Conservation (phyloP, 2,888 invertebrate genomes). For the Drosophila anomalipes region DNA sequence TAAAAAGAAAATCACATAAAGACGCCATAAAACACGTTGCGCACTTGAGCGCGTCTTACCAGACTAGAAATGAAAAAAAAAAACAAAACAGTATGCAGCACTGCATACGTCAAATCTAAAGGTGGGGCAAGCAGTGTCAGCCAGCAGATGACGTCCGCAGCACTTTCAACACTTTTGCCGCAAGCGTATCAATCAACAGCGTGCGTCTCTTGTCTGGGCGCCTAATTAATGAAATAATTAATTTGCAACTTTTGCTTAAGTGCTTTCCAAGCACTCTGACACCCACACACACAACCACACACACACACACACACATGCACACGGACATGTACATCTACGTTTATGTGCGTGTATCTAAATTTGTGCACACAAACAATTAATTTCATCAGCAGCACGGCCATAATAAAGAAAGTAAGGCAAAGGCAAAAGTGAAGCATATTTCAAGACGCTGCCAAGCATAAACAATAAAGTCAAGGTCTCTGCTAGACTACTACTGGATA, state of each 20-base stretch:
- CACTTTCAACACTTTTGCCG: constrained; percentile 53
- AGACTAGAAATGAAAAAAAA: constrained; percentile 13
- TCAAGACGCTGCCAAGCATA: constrained; percentile 26
- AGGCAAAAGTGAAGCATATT: constrained; percentile 41
- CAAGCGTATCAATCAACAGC: constrained; percentile 73
- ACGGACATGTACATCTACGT: constrained; percentile 6
- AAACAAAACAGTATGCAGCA: background rate
- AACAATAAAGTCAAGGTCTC: constrained; percentile 49
- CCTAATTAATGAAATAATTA: constrained; percentile 80
- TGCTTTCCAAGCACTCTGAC: constrained; percentile 62
- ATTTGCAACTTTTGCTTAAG: constrained; percentile 72
- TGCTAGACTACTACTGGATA: background rate
- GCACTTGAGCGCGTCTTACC: constrained; percentile 59
- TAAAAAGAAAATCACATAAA: constrained; percentile 60
- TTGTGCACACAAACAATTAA: constrained; percentile 67
- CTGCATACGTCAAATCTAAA: constrained; percentile 15
- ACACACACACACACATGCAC: constrained; percentile 11
- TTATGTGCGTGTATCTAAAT: constrained; percentile 2
- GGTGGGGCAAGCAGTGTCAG: constrained; percentile 9
- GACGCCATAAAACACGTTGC: constrained; percentile 64
- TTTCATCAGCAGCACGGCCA: constrained; percentile 52
- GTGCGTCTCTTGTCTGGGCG: constrained; percentile 34
- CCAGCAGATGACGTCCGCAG: constrained; percentile 13
- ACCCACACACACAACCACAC: constrained; percentile 5
- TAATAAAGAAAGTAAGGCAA: constrained; percentile 41